Percentiles rank a stretch among this genome's conserved stretches.
These are phyloP conservation scores for Drosophila nigrodunni DNA, from an alignment of 1,140 invertebrate genomes.

Conservation along the genomic window DNA sequence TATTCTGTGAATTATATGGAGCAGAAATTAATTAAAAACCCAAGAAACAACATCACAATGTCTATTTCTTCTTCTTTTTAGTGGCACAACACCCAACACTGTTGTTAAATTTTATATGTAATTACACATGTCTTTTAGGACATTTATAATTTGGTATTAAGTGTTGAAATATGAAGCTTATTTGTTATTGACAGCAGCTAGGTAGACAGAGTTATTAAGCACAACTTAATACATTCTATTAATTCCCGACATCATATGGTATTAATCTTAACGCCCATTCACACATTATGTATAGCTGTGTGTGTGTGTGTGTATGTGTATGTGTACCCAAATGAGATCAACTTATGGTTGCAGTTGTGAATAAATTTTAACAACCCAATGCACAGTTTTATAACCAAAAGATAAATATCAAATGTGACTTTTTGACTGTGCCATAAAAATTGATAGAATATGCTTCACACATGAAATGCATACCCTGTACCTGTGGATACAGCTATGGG, in stretches of 20 bases:
- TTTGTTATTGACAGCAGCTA: neutral
- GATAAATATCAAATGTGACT: slow-evolving; percentile 75
- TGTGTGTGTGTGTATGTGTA: too few relatives aligned
- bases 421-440: slow-evolving; percentile 74
- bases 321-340: neutral
- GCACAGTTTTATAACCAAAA: slow-evolving; percentile 58
- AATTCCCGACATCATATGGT: slow-evolving; percentile 1
- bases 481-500: neutral
- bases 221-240: slow-evolving; percentile 6
- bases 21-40: slow-evolving; percentile 49
- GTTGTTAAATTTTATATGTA: slow-evolving; percentile 7
- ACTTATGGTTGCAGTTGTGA: slow-evolving; percentile 6
- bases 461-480: slow-evolving; percentile 35
- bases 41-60: neutral
- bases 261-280: slow-evolving; percentile 16
- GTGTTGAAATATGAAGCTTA: neutral
- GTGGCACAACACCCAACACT: neutral
- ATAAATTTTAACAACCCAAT: slow-evolving; percentile 35
- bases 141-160: neutral
- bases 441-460: slow-evolving; percentile 53
- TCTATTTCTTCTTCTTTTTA: neutral
- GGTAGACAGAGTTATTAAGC: neutral
- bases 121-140: slow-evolving; percentile 2
- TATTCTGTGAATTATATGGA: slow-evolving; percentile 5
- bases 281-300: slow-evolving; percentile 40